These are phyloP conservation scores for Otis tarda DNA, from an alignment of 2,113 vertebrate species.

Conservation along the genomic window DNA sequence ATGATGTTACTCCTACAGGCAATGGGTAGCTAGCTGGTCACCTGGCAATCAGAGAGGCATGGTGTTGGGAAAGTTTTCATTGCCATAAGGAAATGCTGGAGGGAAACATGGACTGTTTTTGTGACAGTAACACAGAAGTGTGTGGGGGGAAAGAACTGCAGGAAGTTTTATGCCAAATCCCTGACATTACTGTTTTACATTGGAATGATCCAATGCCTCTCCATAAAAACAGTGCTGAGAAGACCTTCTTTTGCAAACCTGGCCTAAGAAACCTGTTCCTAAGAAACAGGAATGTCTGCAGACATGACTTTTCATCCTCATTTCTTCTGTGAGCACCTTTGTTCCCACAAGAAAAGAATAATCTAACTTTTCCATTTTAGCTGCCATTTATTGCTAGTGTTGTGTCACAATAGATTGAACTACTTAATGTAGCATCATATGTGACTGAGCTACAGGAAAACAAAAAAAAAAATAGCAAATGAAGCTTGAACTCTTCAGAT, in stretches of 20 bases:
- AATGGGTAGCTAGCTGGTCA: neutral
- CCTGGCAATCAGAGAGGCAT: neutral
- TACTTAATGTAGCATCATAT: neutral
- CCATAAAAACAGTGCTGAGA: neutral
- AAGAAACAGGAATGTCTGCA: neutral
- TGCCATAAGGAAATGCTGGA: too few species aligned
- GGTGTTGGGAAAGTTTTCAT: too few species aligned
- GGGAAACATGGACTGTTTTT: neutral
- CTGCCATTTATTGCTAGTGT: neutral
- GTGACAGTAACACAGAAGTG: neutral
- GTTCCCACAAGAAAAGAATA: neutral
- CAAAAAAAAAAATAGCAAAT: neutral
- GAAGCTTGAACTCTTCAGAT: neutral
- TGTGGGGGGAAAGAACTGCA: neutral
- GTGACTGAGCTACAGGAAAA: neutral
- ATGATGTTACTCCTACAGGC: neutral
- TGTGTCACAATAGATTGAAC: neutral
- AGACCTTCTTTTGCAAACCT: neutral
- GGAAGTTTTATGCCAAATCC: neutral
- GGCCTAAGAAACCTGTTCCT: neutral
- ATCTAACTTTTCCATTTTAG: neutral
- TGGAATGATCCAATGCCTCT: neutral
- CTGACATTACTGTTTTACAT: neutral
- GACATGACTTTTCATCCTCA: neutral
- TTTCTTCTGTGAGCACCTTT: neutral